Evolutionary conservation across 2,888 invertebrate genomes (phyloP).

Genomic region (Drosophila villosipedis): DNA sequence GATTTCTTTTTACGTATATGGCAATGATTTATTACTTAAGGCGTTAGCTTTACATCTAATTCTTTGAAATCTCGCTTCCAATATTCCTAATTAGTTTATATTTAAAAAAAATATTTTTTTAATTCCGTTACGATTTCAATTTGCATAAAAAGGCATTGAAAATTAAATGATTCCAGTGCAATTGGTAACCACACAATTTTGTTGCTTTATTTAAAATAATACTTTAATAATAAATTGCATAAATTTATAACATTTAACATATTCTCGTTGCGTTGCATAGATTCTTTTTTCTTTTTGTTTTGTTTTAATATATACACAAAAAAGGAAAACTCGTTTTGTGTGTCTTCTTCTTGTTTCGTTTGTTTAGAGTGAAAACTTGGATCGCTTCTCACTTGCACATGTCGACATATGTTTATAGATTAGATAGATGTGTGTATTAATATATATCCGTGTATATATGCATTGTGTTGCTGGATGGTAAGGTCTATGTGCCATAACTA

Average conservation of each 20-base stretch:
- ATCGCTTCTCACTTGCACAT: constrained; percentile 51
- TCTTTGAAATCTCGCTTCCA: not conserved
- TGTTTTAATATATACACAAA: constrained; percentile 62
- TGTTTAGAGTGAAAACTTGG: constrained; percentile 57
- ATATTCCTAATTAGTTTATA: not conserved
- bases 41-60: not conserved
- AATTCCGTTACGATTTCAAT: not conserved
- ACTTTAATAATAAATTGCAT: constrained; percentile 83
- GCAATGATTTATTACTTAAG: constrained; percentile 1
- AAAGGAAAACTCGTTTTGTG: constrained; percentile 52
- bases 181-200: constrained; percentile 33
- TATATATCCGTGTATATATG: constrained; percentile 9
- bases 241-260: constrained; percentile 82
- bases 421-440: constrained; percentile 32
- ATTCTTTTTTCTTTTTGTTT: constrained; percentile 28
- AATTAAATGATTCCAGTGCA: not conserved
- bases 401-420: constrained; percentile 50
- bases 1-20: not conserved
- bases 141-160: not conserved
- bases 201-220: constrained; percentile 75
- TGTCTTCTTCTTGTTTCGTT: constrained; percentile 19
- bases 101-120: not conserved
- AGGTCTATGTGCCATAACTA: constrained; percentile 56
- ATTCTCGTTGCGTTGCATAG: constrained; percentile 66
- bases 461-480: constrained; percentile 45